Conservation (phyloP, 2,888 invertebrate genomes). For the Ganaspis brasiliensis region DNA sequence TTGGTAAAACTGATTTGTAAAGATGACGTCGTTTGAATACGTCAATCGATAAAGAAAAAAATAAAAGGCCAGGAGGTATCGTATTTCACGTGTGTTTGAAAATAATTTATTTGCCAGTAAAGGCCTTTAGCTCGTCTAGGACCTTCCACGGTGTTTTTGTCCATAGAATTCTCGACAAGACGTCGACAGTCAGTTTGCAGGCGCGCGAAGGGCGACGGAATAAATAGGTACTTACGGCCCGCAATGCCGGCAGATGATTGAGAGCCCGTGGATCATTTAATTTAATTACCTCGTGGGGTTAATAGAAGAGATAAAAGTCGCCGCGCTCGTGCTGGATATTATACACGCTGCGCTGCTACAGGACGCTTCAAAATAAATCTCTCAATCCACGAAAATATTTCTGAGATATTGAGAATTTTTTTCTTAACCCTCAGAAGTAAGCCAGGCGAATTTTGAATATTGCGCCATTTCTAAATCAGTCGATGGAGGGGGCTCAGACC, state of each 20-base stretch:
- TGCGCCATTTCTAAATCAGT: too few relatives aligned
- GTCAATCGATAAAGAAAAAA: neutral
- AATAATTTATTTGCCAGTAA: conserved; percentile 8
- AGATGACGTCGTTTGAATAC: too few relatives aligned
- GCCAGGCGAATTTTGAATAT: too few relatives aligned
- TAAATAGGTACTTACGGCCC: conserved; percentile 72
- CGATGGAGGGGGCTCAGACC: too few relatives aligned
- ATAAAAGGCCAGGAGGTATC: neutral
- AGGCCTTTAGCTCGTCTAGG: neutral
- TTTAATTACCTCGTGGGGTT: conserved; percentile 79
- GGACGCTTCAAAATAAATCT: conserved; percentile 36
- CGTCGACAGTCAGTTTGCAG: conserved; percentile 26
- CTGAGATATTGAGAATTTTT: neutral
- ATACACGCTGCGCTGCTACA: conserved; percentile 39
- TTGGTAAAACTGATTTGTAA: too few relatives aligned
- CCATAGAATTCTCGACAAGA: conserved; percentile 21
- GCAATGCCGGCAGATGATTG: conserved; percentile 72
- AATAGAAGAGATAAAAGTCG: conserved; percentile 78
- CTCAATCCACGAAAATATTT: neutral
- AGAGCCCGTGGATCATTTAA: conserved; percentile 79
- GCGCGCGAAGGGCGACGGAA: conserved; percentile 66
- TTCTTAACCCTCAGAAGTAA: too few relatives aligned
- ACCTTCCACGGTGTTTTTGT: conserved; percentile 5
- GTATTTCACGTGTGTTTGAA: neutral
- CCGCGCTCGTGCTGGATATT: conserved; percentile 60